A percentile compares a stretch with the other conserved stretches of the same genome.
Evolutionary conservation across 2,113 vertebrate genomes (phyloP).

Genomic region (Ammodytes marinus): DNA sequence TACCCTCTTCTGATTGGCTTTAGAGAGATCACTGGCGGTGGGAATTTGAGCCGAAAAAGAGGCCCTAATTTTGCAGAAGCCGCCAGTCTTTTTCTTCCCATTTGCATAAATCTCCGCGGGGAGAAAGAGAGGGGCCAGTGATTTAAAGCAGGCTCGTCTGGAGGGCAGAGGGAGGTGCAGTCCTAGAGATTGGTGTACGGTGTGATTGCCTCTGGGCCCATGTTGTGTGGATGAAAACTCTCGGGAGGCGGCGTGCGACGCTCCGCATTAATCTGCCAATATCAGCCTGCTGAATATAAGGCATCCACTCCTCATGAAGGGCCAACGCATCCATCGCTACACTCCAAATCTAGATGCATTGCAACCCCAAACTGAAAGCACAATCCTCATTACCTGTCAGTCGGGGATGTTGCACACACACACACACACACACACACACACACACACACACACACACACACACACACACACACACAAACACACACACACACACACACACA

Average conservation of each 20-base stretch:
- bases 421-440: too few species aligned
- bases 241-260: conserved; percentile 51
- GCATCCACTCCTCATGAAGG: conserved; percentile 63
- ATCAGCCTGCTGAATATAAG: conserved; percentile 56
- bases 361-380: not conserved
- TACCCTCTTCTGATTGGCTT: conserved; percentile 21
- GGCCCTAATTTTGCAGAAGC: conserved; percentile 52
- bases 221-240: conserved; percentile 54
- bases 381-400: conserved; percentile 25
- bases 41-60: conserved; percentile 37
- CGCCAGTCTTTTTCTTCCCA: conserved; percentile 60
- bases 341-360: conserved; percentile 4
- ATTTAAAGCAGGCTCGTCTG: conserved; percentile 69
- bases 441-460: too few species aligned
- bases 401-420: not conserved
- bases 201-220: conserved; percentile 71
- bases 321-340: conserved; percentile 19
- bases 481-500: too few species aligned
- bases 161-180: conserved; percentile 59
- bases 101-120: conserved; percentile 67
- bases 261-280: conserved; percentile 69
- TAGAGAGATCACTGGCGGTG: conserved; percentile 7
- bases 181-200: conserved; percentile 57
- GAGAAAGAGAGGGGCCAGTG: conserved; percentile 55
- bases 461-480: not conserved